Percentiles rank a stretch among this genome's conserved stretches.
Evolutionary conservation across 2,113 vertebrate species (phyloP).

Genomic region (Dromas ardeola): DNA sequence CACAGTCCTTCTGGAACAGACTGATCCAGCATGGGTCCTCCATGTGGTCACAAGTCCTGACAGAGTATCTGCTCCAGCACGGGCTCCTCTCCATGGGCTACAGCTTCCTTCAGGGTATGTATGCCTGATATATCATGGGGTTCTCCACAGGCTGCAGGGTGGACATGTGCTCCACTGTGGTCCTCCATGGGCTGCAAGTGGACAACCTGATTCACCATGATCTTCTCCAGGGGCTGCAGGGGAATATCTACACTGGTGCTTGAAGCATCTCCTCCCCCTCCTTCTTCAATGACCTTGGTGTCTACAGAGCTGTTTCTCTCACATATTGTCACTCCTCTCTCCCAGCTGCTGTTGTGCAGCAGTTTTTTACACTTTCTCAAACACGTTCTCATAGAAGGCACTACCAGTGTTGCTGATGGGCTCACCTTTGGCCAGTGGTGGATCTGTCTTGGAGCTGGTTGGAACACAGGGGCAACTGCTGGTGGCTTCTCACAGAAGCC

Average conservation of each 20-base stretch:
- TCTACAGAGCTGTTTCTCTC: neutral
- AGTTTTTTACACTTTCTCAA: neutral
- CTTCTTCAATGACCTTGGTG: no score
- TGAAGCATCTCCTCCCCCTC: neutral
- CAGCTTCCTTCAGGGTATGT: neutral
- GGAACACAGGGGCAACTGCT: neutral
- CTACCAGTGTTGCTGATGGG: neutral
- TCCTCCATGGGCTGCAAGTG: neutral
- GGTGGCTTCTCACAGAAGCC: neutral
- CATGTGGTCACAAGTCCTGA: fast-evolving
- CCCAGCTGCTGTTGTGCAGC: neutral
- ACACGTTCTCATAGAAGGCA: neutral
- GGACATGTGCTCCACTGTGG: neutral
- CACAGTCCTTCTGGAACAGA: neutral
- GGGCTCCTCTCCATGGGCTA: neutral
- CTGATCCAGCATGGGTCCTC: neutral
- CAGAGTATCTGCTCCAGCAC: neutral
- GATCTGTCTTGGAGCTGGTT: neutral
- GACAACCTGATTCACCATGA: neutral
- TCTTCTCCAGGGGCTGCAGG: neutral
- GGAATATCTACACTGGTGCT: neutral
- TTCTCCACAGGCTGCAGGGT: neutral
- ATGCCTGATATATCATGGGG: no score
- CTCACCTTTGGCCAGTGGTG: neutral
- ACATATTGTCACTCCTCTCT: neutral